Conservation (phyloP, 2,888 invertebrate species). For the Pseudococcus jackbeardsleyi region DNA sequence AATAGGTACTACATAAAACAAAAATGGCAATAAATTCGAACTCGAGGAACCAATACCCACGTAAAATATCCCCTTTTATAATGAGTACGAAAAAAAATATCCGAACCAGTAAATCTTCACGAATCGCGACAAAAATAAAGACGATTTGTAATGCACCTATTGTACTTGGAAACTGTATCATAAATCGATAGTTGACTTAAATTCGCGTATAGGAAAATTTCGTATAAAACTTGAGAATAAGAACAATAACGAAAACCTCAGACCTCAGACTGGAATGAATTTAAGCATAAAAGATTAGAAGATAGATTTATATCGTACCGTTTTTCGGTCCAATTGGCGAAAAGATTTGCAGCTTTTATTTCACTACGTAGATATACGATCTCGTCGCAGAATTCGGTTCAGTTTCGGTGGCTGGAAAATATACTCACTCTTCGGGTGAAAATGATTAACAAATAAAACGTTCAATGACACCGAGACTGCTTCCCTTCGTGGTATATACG, state of each 20-base stretch:
- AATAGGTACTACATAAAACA: not conserved
- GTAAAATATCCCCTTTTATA: not conserved
- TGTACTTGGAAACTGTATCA: not conserved
- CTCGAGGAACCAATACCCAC: not conserved
- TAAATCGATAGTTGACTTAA: not conserved
- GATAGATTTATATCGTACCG: constrained; percentile 9
- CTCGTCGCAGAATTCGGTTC: not conserved
- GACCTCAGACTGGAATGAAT: not conserved
- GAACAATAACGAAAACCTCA: not conserved
- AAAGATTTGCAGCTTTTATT: constrained; percentile 20
- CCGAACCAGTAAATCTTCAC: not conserved
- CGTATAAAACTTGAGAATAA: not conserved
- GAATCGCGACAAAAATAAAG: not conserved
- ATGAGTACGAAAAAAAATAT: not conserved
- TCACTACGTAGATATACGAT: not conserved
- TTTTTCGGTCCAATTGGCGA: not conserved
- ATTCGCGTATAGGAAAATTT: not conserved
- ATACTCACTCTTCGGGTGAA: not conserved
- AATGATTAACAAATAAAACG: constrained; percentile 42
- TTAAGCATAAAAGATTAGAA: not conserved
- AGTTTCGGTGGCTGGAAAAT: not conserved
- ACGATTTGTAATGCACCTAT: not conserved
- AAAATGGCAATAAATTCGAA: not conserved
- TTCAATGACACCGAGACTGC: not conserved
- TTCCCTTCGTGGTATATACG: constrained; percentile 23